Evolutionary conservation across 2,797 vertebrate genomes (phyloP), one percentile per base, ranked within the genome.

Genomic region (Sebastes cheni): DNA sequence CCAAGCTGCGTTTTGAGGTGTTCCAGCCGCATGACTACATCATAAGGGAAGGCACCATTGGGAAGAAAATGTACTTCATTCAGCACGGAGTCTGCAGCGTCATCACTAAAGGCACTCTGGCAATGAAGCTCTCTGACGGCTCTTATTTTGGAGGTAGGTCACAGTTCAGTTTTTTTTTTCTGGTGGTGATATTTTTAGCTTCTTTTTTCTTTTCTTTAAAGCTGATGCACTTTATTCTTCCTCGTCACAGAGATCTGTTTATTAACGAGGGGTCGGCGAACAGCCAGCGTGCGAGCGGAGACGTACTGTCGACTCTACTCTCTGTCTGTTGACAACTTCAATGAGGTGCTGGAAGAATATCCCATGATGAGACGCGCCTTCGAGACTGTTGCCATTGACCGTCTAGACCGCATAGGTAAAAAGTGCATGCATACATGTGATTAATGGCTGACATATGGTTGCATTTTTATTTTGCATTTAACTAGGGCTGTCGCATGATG

Each of bases 11-110:
- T 72, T 99, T 99, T 3, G 98, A 99, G 91, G 98, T 99, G 11
- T 99, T 98, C 89, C 97, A 99, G 88, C 98, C 98, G 0, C 96
- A 96, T 0, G 98, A 99, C 85, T 99, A 98, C 90, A 98, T 98
- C 20, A 97, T 99, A 91, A 95, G 97, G 0, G 98, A 99, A 84
- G 98, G 98, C 12, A 99, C 97, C 82, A 97, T 99, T 0, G 98
- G 98, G 71, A 99, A 98, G 95, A 99, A 99, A 93, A 99, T 99
- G 98, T 99, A 97, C 90, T 99, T 99, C 95, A 99, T 99, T 91
- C 98, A 99, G 82, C 98, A 99, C 0, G 98, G 98, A 0, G 97
- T 99, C 67, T 97, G 98, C 93, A 99, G 96, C 32, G 96, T 99
- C 83, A 96, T 98, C 87, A 98, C 97, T 74, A 98, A 98, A 87